These are phyloP conservation scores for Lanius collurio DNA, from an alignment of 2,113 vertebrate species.

Conservation along the genomic window DNA sequence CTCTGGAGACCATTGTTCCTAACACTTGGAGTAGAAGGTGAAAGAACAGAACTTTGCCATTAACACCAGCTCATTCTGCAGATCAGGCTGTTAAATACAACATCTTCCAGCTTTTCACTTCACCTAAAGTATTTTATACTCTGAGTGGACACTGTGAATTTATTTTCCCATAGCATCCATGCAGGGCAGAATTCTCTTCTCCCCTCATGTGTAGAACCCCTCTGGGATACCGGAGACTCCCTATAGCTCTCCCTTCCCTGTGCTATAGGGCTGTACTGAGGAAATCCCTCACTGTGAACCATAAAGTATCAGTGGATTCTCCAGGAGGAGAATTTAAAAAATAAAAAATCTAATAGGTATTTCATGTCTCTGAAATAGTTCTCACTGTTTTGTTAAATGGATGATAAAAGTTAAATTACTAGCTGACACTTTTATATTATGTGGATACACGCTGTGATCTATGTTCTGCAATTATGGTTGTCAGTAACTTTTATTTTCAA, in stretches of 20 bases:
- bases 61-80: background rate
- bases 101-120: background rate
- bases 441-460: background rate
- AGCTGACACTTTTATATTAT: constrained; percentile 39
- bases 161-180: background rate
- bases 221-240: background rate
- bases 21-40: background rate
- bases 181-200: background rate
- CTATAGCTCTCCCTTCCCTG: background rate
- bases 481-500: constrained; percentile 62
- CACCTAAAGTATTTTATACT: background rate
- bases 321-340: background rate
- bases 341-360: background rate
- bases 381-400: constrained; percentile 28
- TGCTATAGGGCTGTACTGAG: background rate
- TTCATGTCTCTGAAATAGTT: background rate
- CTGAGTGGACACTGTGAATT: background rate
- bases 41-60: background rate
- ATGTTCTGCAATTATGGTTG: constrained; percentile 53
- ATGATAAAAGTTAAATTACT: constrained; percentile 51
- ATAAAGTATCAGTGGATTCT: background rate
- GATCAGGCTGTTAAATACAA: background rate
- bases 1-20: background rate
- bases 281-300: background rate
- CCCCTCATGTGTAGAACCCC: too few species aligned